Conservation (phyloP, 2,888 invertebrate genomes). For the Copidosoma aretas region DNA sequence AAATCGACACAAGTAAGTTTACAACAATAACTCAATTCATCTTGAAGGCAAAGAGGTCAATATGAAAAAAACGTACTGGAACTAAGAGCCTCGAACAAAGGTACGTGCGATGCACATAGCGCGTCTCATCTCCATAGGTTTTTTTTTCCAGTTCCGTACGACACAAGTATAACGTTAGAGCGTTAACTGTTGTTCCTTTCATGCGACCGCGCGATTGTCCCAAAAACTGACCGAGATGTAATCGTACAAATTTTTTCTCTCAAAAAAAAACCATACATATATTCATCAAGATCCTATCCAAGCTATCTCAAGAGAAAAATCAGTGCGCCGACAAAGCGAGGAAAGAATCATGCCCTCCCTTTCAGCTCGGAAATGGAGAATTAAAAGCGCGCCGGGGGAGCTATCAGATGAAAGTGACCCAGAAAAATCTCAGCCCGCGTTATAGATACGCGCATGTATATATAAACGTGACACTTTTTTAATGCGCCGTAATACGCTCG, state of each 20-base stretch:
- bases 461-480: slow-evolving; percentile 16
- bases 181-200: not conserved
- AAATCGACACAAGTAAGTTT: no score
- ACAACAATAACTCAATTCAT: no score
- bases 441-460: not conserved
- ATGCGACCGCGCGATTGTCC: not conserved
- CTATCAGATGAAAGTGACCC: slow-evolving; percentile 35
- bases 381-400: slow-evolving; percentile 14
- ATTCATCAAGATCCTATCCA: slow-evolving; percentile 20
- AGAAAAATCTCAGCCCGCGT: slow-evolving; percentile 23
- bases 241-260: slow-evolving; percentile 8
- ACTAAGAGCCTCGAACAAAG: no score
- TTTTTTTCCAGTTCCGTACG: no score
- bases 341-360: slow-evolving; percentile 3
- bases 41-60: no score
- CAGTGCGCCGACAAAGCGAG: slow-evolving; percentile 7
- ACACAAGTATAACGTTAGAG: no score
- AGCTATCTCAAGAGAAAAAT: slow-evolving; percentile 13
- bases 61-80: no score
- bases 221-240: slow-evolving; percentile 2
- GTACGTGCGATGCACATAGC: no score
- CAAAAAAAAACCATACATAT: not conserved
- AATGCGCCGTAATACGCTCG: no score
- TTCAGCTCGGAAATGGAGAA: not conserved
- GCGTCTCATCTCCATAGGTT: no score